These are phyloP conservation scores for Bacillus rossius DNA, from an alignment of 1,140 invertebrate genomes.

Conservation along the genomic window DNA sequence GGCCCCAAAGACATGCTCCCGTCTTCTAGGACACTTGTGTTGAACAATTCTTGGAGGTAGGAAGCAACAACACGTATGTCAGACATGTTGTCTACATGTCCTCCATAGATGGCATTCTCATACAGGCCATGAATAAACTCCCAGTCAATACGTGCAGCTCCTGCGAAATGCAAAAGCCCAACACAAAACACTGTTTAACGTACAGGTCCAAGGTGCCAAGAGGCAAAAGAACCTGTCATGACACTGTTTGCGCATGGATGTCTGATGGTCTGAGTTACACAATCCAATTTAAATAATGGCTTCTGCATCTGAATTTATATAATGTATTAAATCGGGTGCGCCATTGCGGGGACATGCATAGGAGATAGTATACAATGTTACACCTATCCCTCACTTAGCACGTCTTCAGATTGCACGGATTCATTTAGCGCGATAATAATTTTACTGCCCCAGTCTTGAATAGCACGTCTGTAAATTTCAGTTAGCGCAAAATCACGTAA, in stretches of 20 bases:
- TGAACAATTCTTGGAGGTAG: constrained; percentile 72
- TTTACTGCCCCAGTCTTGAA: too few relatives aligned
- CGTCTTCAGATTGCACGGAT: too few relatives aligned
- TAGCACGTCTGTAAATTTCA: too few relatives aligned
- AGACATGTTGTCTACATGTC: constrained; percentile 74
- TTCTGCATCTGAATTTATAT: too few relatives aligned
- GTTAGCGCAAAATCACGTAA: too few relatives aligned
- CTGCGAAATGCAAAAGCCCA: background rate
- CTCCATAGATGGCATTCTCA: constrained; percentile 82
- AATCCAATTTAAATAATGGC: too few relatives aligned
- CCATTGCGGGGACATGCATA: too few relatives aligned
- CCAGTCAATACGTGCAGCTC: constrained; percentile 54
- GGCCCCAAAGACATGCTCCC: constrained; percentile 50
- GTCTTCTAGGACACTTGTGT: constrained; percentile 50
- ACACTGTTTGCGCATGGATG: constrained; percentile 1
- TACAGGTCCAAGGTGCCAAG: background rate
- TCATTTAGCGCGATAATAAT: too few relatives aligned
- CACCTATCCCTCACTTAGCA: too few relatives aligned
- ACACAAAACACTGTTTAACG: background rate
- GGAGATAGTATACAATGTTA: too few relatives aligned
- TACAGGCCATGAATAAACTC: constrained; percentile 72
- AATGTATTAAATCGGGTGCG: too few relatives aligned
- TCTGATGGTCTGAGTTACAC: too few relatives aligned
- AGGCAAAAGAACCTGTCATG: constrained; percentile 2
- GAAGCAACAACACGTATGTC: constrained; percentile 68